phyloP scores from a whole-genome alignment of 2,888 invertebrate genomes.

The Automeris io region DNA sequence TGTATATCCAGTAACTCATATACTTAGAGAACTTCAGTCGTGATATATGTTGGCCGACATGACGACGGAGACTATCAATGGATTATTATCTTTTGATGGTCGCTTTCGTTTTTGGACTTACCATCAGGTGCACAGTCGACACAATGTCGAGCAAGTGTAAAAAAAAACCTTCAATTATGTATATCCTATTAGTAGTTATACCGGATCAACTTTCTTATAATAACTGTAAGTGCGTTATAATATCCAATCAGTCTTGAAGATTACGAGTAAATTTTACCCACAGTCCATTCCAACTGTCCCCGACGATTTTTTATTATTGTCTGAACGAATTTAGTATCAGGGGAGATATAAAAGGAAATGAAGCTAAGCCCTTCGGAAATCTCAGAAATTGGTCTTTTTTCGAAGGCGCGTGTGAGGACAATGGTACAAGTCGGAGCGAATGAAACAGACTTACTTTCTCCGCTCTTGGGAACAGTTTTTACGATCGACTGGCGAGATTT shows the following conservation, averaged over 20 bases:
- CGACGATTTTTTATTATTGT: constrained; percentile 73
- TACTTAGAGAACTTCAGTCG: too few species aligned
- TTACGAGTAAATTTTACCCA: constrained; percentile 59
- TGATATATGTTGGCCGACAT: too few species aligned
- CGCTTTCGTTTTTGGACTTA: too few species aligned
- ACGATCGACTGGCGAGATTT: constrained; percentile 63
- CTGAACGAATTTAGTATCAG: constrained; percentile 74
- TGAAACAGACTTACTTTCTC: constrained; percentile 59
- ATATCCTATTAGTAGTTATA: too few species aligned
- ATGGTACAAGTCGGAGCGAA: constrained; percentile 56
- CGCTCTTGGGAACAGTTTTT: constrained; percentile 65
- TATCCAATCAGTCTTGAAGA: constrained; percentile 49
- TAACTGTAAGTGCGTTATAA: constrained; percentile 46
- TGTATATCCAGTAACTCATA: too few species aligned
- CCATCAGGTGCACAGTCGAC: too few species aligned
- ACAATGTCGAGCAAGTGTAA: too few species aligned
- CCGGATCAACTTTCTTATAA: constrained; percentile 21
- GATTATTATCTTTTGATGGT: too few species aligned
- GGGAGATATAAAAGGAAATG: constrained; percentile 77
- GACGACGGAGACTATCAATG: too few species aligned
- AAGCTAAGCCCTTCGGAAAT: constrained; percentile 76
- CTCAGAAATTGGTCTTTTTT: constrained; percentile 73
- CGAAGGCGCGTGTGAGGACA: constrained; percentile 68
- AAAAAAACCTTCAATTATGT: too few species aligned
- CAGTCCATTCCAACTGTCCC: constrained; percentile 63